Percentiles rank a stretch among this genome's conserved stretches.
These are phyloP conservation scores for Tipula unca DNA, from an alignment of 2,888 invertebrate genomes.

Conservation along the genomic window DNA sequence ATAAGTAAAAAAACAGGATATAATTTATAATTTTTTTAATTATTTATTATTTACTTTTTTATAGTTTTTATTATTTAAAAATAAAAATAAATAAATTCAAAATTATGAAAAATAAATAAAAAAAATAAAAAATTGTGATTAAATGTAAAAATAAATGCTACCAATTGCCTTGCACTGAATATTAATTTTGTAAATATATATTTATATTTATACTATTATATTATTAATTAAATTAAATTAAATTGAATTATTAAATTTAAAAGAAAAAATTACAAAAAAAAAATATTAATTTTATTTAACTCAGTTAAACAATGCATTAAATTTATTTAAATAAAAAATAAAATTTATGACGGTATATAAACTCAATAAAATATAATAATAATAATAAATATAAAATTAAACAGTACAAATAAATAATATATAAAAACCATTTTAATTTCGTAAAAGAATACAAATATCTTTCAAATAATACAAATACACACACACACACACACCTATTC, in stretches of 20 bases:
- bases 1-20: constrained; percentile 23
- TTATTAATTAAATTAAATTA: constrained; percentile 3
- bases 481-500: not conserved
- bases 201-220: constrained; percentile 18
- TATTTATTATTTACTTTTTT: constrained; percentile 28
- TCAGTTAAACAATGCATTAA: not conserved
- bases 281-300: not conserved
- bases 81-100: constrained; percentile 16
- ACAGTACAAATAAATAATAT: constrained; percentile 4
- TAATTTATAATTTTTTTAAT: constrained; percentile 27
- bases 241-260: constrained; percentile 8
- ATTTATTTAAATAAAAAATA: not conserved
- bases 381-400: not conserved
- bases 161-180: constrained; percentile 26
- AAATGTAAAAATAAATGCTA: constrained; percentile 24
- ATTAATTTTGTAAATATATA: constrained; percentile 21
- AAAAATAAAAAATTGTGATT: constrained; percentile 23
- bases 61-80: constrained; percentile 14
- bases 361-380: not conserved
- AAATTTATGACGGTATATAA: not conserved
- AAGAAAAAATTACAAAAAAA: not conserved
- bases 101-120: constrained; percentile 18
- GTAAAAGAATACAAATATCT: not conserved
- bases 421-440: not conserved
- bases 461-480: not conserved